Percentiles rank a stretch among this genome's conserved stretches.
These are phyloP conservation scores for Paralichthys olivaceus DNA, from an alignment of 2,113 vertebrate species.

Conservation along the genomic window DNA sequence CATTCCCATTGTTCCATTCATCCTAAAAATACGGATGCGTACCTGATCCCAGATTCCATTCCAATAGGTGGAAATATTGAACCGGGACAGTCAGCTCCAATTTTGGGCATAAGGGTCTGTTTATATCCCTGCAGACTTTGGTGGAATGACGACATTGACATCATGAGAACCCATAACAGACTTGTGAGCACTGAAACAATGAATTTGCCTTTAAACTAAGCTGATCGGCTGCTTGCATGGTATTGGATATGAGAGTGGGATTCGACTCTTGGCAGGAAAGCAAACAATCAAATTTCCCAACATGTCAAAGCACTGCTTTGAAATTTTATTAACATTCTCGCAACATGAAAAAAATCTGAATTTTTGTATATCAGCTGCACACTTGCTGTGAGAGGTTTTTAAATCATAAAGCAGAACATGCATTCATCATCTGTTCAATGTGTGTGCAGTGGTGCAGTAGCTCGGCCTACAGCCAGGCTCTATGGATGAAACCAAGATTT, in stretches of 20 bases:
- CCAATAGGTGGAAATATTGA: not conserved
- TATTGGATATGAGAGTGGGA: not conserved
- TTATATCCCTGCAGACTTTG: not conserved
- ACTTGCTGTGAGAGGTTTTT: slow-evolving; percentile 14
- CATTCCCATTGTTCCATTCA: not conserved
- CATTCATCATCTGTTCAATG: slow-evolving; percentile 29
- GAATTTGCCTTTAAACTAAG: not conserved
- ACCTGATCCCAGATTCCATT: not conserved
- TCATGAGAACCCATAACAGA: not conserved
- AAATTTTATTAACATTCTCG: not conserved
- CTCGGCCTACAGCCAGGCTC: slow-evolving; percentile 9
- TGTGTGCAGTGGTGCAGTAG: slow-evolving; percentile 14
- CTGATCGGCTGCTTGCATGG: not conserved
- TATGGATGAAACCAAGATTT: slow-evolving; percentile 27
- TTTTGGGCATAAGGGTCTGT: too few species aligned
- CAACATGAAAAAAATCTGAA: not conserved
- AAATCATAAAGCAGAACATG: slow-evolving; percentile 15
- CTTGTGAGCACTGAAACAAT: too few species aligned
- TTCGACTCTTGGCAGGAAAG: not conserved
- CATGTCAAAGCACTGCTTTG: not conserved
- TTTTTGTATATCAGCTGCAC: not conserved
- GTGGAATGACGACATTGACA: not conserved
- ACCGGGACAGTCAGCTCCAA: not conserved
- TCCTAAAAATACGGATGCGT: not conserved
- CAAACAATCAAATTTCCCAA: not conserved